Evolutionary conservation across 1,140 invertebrate genomes (phyloP), one percentile per base, ranked within the genome.

Genomic region (Drosophila subobscura): DNA sequence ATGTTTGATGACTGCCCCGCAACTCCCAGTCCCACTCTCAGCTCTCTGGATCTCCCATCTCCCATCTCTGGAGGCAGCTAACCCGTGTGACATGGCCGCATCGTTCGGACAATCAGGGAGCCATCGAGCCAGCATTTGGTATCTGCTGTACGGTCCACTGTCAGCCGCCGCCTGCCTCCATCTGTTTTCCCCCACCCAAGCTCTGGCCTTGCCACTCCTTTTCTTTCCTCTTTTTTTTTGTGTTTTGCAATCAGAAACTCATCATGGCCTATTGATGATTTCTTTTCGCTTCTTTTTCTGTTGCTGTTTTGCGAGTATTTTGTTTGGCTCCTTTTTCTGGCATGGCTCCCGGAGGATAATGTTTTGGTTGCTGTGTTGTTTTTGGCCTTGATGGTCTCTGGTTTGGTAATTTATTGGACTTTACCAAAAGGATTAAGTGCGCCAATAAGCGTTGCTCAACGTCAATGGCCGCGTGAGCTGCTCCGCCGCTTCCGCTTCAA

Each of bases 241-340:
- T 79, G 75, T 53, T 83, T 88, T 75, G 75, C 83, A 88, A 88
- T 88, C 83, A 88, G 83, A 88, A 88, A 88, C 78, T 88, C 83
- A 88, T 88, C 83, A 88, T 88, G 78, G 83, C 83, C 83, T 88
- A 88, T 88, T 88, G 83, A 88, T 88, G 83, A 79, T 88, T 83
- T 79, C 73, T 67, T 79, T 46, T n/a, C 33, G 16, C 16, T 20
- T 20, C 55, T 16, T 16, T 23, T 37, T 23, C 23, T 55, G 49
- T 25, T 49, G 23, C 47, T 46, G 16, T 37, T 27, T 22, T 1
- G 2, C 33, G 10, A 37, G 33, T 37, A 37, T 12, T 56, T 42
- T 46, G 55, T 47, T 6, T 72, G 23, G 8, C 40, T 33, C 10
- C n/a, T 25, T 42, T 22, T 25, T 42, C 60, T 49, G 25, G 50